phyloP scores from a whole-genome alignment of 2,888 invertebrate genomes.

The Hofmannophila pseudospretella region DNA sequence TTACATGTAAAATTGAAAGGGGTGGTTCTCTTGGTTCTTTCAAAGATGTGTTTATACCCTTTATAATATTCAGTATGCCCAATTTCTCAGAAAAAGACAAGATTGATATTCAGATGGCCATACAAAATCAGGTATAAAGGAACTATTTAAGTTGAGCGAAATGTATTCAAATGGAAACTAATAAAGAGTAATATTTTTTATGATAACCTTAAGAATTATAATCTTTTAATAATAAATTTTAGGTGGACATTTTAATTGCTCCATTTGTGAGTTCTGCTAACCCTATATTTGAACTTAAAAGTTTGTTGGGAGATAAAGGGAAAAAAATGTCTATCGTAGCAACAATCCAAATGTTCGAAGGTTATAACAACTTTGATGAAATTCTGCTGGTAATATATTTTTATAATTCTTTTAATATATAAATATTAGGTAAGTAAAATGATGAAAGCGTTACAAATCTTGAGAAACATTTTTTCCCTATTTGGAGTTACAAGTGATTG shows the following conservation, averaged over 20 bases:
- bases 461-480: too few relatives aligned
- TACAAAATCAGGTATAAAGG: not conserved
- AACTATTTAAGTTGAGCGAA: not conserved
- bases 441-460: too few relatives aligned
- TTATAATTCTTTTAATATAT: too few relatives aligned
- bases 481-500: too few relatives aligned
- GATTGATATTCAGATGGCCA: slow-evolving; percentile 1
- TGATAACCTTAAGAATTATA: not conserved
- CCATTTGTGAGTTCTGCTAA: slow-evolving; percentile 40
- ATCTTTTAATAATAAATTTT: slow-evolving; percentile 15
- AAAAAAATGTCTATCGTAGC: slow-evolving; percentile 58
- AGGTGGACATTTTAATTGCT: slow-evolving; percentile 60
- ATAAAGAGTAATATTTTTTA: not conserved
- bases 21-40: slow-evolving; percentile 58
- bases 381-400: slow-evolving; percentile 40
- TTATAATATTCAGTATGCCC: slow-evolving; percentile 55
- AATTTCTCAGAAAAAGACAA: slow-evolving; percentile 56
- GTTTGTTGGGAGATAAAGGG: slow-evolving; percentile 53
- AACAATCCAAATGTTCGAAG: slow-evolving; percentile 56
- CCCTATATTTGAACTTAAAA: slow-evolving; percentile 41
- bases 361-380: slow-evolving; percentile 50
- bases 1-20: slow-evolving; percentile 60
- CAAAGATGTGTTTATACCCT: slow-evolving; percentile 63
- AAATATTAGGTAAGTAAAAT: too few relatives aligned
- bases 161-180: not conserved